A percentile compares a stretch with the other conserved stretches of the same genome.
phyloP scores from a whole-genome alignment of 2,888 invertebrate species.

The Hylaea fasciaria region DNA sequence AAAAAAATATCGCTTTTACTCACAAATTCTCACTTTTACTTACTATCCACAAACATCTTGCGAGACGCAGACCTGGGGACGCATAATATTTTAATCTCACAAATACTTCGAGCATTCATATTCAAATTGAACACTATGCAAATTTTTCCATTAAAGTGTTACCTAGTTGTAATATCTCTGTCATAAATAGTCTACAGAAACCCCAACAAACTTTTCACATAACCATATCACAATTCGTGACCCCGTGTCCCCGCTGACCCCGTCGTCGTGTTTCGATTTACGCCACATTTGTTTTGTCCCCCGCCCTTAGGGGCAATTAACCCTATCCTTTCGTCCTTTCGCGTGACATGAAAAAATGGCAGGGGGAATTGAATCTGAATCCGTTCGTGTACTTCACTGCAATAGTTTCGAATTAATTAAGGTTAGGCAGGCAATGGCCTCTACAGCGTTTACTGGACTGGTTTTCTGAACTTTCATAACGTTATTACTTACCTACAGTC shows the following conservation, averaged over 20 bases:
- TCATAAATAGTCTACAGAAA: constrained; percentile 19
- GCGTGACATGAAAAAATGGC: constrained; percentile 32
- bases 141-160: not conserved
- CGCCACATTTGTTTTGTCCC: constrained; percentile 31
- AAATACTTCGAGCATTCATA: no score
- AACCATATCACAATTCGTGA: constrained; percentile 19
- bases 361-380: constrained; percentile 22
- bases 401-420: not conserved
- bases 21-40: no score
- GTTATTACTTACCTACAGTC: no score
- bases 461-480: no score
- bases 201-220: constrained; percentile 24
- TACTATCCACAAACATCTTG: no score
- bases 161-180: not conserved
- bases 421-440: no score
- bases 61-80: no score
- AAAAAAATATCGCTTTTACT: no score
- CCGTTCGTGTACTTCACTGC: constrained; percentile 4
- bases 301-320: constrained; percentile 29
- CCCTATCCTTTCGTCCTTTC: constrained; percentile 30
- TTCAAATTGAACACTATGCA: no score
- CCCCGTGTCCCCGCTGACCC: constrained; percentile 14
- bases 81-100: no score
- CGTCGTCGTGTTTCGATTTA: constrained; percentile 29
- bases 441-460: no score